A percentile compares a stretch with the other conserved stretches of the same genome.
phyloP scores from a whole-genome alignment of 2,113 vertebrate species.

The Fregata magnificens region DNA sequence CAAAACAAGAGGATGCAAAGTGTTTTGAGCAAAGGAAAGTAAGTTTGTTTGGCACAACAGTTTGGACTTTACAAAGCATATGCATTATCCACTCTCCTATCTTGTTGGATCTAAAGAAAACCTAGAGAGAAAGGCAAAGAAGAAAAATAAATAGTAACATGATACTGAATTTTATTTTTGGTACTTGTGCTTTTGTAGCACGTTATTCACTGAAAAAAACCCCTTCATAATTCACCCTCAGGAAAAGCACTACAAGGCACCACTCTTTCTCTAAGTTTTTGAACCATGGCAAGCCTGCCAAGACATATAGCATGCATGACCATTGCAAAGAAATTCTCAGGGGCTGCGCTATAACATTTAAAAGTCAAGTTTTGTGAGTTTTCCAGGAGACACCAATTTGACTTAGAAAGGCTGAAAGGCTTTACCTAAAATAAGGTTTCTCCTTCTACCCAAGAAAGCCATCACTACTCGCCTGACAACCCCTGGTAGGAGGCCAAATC shows the following conservation, averaged over 20 bases:
- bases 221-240: not conserved
- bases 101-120: conserved; percentile 58
- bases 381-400: not conserved
- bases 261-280: not conserved
- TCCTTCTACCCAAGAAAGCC: not conserved
- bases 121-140: not conserved
- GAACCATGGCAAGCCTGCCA: not conserved
- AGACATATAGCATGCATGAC: not conserved
- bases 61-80: conserved; percentile 55
- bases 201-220: not conserved
- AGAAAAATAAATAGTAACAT: not conserved
- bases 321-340: not conserved
- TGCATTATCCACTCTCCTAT: conserved; percentile 22
- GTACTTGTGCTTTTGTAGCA: not conserved
- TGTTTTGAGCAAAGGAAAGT: conserved; percentile 62
- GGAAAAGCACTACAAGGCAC: not conserved
- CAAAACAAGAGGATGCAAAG: conserved; percentile 64
- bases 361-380: not conserved
- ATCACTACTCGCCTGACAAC: not conserved
- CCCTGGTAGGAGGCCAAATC: rapidly evolving
- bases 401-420: not conserved
- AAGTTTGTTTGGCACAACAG: conserved; percentile 55
- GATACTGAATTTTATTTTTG: not conserved
- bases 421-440: not conserved
- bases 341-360: not conserved